Conservation (phyloP, 2,888 invertebrate species). For the Gryllus longicercus region DNA sequence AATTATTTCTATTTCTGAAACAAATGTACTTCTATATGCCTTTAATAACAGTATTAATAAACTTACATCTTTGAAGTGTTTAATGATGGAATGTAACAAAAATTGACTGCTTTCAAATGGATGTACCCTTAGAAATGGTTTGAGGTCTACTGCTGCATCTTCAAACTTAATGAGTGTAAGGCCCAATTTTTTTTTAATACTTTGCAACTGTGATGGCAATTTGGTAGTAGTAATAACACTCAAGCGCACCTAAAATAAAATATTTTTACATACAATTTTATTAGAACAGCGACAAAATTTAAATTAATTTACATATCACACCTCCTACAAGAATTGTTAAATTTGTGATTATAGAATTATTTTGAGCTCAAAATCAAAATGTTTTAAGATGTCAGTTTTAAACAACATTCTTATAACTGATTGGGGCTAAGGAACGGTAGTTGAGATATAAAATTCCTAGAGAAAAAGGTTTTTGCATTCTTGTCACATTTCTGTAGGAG, state of each 20-base stretch:
- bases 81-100: slow-evolving; percentile 73
- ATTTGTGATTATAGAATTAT: background rate
- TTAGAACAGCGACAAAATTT: no score
- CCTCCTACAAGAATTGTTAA: no score
- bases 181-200: slow-evolving; percentile 80
- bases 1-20: no score
- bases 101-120: slow-evolving; percentile 88
- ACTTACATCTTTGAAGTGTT: slow-evolving; percentile 78
- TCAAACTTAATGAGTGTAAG: slow-evolving; percentile 92
- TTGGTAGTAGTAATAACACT: slow-evolving; percentile 87
- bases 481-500: no score
- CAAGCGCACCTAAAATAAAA: slow-evolving; percentile 64
- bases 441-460: no score
- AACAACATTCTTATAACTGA: no score
- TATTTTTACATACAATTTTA: no score
- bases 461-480: no score
- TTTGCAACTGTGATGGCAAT: slow-evolving; percentile 69
- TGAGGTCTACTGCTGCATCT: slow-evolving; percentile 89
- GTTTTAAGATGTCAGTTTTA: background rate
- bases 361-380: background rate
- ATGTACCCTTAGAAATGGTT: slow-evolving; percentile 81
- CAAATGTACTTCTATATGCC: no score
- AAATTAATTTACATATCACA: no score
- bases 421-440: no score
- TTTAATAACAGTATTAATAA: background rate